Percentiles rank a stretch among this genome's conserved stretches.
phyloP scores from a whole-genome alignment of 2,888 invertebrate genomes.

The Drosophila austrosaltans region DNA sequence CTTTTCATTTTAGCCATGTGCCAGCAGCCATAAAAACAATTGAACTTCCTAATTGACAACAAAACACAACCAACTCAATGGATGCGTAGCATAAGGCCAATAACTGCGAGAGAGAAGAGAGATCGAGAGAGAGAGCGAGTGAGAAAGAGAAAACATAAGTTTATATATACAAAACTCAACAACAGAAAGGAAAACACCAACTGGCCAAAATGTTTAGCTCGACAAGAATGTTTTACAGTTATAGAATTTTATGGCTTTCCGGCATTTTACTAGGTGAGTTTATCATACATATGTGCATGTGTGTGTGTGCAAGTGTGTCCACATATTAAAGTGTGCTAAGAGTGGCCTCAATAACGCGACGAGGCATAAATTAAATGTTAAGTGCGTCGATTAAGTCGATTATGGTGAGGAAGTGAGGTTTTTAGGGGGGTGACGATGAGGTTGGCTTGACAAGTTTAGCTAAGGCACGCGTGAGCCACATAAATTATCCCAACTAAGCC shows the following conservation, averaged over 20 bases:
- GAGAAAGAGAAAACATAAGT: constrained; percentile 38
- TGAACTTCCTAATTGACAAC: constrained; percentile 73
- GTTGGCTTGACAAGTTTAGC: constrained; percentile 33
- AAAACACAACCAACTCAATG: constrained; percentile 59
- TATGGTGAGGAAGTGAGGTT: constrained; percentile 39
- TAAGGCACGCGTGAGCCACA: constrained; percentile 64
- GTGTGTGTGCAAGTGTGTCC: background rate
- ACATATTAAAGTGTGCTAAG: background rate
- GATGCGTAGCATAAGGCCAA: constrained; percentile 64
- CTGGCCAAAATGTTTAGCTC: constrained; percentile 73
- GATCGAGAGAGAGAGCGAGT: constrained; percentile 39
- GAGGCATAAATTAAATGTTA: constrained; percentile 67
- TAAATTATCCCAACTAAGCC: constrained; percentile 36
- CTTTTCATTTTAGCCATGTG: constrained; percentile 65
- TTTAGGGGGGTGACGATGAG: too few relatives aligned
- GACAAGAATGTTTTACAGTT: constrained; percentile 82
- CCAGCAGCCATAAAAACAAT: constrained; percentile 68
- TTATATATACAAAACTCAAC: constrained; percentile 15
- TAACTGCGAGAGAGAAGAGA: constrained; percentile 32
- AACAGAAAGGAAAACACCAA: constrained; percentile 44
- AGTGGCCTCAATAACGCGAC: constrained; percentile 20
- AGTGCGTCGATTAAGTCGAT: constrained; percentile 69
- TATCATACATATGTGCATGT: constrained; percentile 1
- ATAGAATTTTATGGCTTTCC: constrained; percentile 82
- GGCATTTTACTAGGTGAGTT: constrained; percentile 82